Base-by-base conservation (phyloP, 2,113 vertebrate species). In the Oncorhynchus tshawytscha region DNA sequence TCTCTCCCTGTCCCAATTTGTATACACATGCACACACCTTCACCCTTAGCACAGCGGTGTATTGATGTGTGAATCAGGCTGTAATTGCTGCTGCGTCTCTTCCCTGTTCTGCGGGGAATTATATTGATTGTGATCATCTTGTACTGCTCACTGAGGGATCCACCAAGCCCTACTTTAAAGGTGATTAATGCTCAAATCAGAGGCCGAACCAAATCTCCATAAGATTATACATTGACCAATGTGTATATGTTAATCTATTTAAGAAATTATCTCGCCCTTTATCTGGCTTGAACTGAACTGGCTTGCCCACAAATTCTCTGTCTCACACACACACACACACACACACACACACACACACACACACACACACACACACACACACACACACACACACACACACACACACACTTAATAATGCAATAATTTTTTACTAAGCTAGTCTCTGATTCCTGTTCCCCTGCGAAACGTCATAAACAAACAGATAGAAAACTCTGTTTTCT, bases 381-480 rank as follows among this genome's bases (percentile, higher is more conserved):
- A 27, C 27, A 27, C 27, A 27, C 27, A 27, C 27, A 27, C 8
- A 34, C 54, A 22, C 24, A n/a, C 70, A 27, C 15, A 27, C 3
- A 29, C 66, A 6, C 18, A 5, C 6, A n/a, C 20, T 60, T 13
- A 20, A 60, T 4, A 60, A 13, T 18, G 16, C 57, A 60, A 20
- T 60, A 0, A 8, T n/a, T n/a, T 60, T 60, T 60, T 0, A 60
- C 20, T 9, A 60, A 60, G 57, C 57, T 8, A 60, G 59, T 31
- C 18, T 49, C 24, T 67, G 22, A 20, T 39, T 34, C 27, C 13
- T 39, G 16, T n/a, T 31, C 70, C 62, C 18, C 64, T 39, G 67
- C 51, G 24, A 67, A 72, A 72, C 71, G 48, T 66, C 62, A 34
- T 31, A 51, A 60, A 66, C 62, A 34, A 20, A 31, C n/a, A 67